Evolutionary conservation across 2,888 invertebrate genomes (phyloP).

Genomic region (Protodeltote pygarga): DNA sequence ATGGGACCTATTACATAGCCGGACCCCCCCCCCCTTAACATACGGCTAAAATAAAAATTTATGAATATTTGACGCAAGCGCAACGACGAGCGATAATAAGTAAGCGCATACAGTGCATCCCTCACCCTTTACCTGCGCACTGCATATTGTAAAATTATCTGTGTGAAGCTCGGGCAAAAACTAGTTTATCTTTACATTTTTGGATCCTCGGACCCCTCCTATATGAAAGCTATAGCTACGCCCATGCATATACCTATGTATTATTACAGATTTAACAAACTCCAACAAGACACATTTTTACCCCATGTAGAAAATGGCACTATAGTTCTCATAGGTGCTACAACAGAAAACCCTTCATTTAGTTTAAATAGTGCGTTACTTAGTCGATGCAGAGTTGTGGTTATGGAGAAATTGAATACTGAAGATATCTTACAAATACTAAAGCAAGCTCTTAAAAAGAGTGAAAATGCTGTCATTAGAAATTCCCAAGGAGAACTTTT

Average conservation of each 20-base stretch:
- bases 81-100: no score
- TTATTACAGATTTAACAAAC: constrained; percentile 91
- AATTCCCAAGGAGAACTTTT: constrained; percentile 52
- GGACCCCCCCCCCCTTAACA: no score
- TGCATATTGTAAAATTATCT: no score
- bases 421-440: constrained; percentile 88
- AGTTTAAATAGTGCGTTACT: constrained; percentile 92
- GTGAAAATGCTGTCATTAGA: constrained; percentile 61
- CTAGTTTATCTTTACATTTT: no score
- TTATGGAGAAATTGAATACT: constrained; percentile 89
- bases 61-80: no score
- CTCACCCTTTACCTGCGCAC: no score
- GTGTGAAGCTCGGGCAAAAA: no score
- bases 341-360: constrained; percentile 96
- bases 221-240: no score
- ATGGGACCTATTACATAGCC: no score
- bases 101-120: no score
- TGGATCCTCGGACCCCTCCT: no score
- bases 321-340: constrained; percentile 92
- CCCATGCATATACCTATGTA: background rate
- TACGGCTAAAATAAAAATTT: no score
- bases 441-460: constrained; percentile 82
- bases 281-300: constrained; percentile 93
- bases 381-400: constrained; percentile 92
- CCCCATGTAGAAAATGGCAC: constrained; percentile 93